A percentile compares a stretch with the other conserved stretches of the same genome.
These are phyloP conservation scores for Alaudala cheleensis DNA, from an alignment of 2,113 vertebrate species.

Conservation along the genomic window DNA sequence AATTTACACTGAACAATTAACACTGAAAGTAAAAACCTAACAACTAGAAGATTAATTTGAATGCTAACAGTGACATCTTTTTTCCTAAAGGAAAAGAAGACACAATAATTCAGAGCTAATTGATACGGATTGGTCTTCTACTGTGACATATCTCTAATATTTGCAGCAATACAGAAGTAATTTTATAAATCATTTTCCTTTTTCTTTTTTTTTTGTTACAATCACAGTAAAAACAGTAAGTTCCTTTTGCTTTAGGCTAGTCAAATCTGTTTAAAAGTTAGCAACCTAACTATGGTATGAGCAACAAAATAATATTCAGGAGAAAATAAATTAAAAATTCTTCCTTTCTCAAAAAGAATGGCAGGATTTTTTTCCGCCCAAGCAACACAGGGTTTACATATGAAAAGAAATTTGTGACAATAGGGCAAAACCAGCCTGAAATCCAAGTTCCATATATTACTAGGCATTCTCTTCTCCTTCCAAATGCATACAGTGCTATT, in stretches of 20 bases:
- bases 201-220: not conserved
- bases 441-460: not conserved
- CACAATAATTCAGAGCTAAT: not conserved
- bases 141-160: not conserved
- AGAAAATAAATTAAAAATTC: conserved; percentile 30
- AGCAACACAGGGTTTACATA: conserved; percentile 5
- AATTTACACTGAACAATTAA: not conserved
- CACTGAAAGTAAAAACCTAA: not conserved
- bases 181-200: not conserved
- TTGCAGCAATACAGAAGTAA: not conserved
- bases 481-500: not conserved
- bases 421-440: not conserved
- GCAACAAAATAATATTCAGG: conserved; percentile 15
- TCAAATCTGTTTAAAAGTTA: conserved; percentile 45
- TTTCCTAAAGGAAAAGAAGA: not conserved
- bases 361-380: not conserved
- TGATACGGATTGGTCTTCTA: not conserved
- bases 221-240: not conserved
- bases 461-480: not conserved
- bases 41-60: not conserved
- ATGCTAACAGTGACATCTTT: not conserved
- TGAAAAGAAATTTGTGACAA: not conserved
- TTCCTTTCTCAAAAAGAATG: not conserved
- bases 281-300: conserved; percentile 14
- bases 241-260: conserved; percentile 14